Percentiles rank a stretch among this genome's conserved stretches.
Evolutionary conservation across 30 jellyfish, hydroid and myxozoan genomes (phyloP).

Genomic region (Aurelia sp.): DNA sequence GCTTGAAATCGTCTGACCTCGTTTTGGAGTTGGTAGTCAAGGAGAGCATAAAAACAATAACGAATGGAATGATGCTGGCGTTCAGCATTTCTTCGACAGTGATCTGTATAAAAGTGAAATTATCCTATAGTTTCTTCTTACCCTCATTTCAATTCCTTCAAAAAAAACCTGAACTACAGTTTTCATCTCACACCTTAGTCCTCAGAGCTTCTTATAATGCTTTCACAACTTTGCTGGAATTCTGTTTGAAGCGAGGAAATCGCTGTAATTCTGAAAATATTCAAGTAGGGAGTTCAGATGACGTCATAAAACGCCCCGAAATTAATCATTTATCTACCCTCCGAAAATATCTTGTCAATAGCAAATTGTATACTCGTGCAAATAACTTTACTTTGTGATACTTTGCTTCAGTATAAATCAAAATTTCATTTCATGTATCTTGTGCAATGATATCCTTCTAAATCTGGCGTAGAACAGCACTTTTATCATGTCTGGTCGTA

Average conservation of each 20-base stretch:
- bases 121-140: too few relatives aligned
- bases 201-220: too few relatives aligned
- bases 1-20: background rate
- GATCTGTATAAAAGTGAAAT: too few relatives aligned
- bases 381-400: slow-evolving; percentile 8
- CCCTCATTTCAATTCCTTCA: too few relatives aligned
- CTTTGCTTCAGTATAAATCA: slow-evolving; percentile 15
- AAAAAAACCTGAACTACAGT: too few relatives aligned
- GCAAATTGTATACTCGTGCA: background rate
- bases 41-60: slow-evolving; percentile 20
- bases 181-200: too few relatives aligned
- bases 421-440: background rate
- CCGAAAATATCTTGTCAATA: background rate
- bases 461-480: slow-evolving; percentile 7
- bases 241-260: too few relatives aligned
- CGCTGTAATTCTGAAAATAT: too few relatives aligned
- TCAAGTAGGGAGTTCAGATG: slow-evolving; percentile 12
- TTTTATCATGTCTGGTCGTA: slow-evolving; percentile 10
- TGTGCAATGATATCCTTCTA: background rate
- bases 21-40: background rate
- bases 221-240: too few relatives aligned
- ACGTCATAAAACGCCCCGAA: slow-evolving; percentile 7
- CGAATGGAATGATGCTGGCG: background rate
- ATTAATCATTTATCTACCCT: background rate
- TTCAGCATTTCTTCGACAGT: too few relatives aligned